Base-by-base conservation (phyloP, 2,888 invertebrate genomes). In the Chloroclysta siterata region DNA sequence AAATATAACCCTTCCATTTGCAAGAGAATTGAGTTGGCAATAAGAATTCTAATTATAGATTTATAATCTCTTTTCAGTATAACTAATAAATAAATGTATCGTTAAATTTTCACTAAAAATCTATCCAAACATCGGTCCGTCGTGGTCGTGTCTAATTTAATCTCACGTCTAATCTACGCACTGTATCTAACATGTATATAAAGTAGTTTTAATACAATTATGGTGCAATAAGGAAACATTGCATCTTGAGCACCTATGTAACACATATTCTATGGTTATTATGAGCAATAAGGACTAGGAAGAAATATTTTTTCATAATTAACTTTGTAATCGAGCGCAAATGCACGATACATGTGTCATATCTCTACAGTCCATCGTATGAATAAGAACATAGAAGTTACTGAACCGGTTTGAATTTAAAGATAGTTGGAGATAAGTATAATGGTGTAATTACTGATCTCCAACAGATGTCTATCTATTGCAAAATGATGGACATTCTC, bases 221-320 rank as follows among this genome's bases (percentile, higher is more conserved):
- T 68, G 62, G 60, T 51, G 69, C 66, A 65, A 72, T 71, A 66
- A 72, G 70, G 72, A 71, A 72, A 71, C 51, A 69, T 50, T 54
- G 47, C 64, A 60, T 69, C 67, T 67, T 58, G 48, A 36, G 46
- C 58, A 47, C 22, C 55, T 36, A 33, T 46, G 17, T 55, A 22
- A 22, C 22, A 15, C 42, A 36, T 55, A 39, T 61, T 65, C 52
- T 64, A 66, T 60, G 55, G 65, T 60, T 67, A 67, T 65, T 68
- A 66, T 60, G 59, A 64, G 59, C 55, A 55, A 60, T 64, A 66
- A 50, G 33, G 42, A 71, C 61, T 44, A 69, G 69, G 67, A 69
- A 67, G 63, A 62, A 55, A 47, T 14, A 55, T 60, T 52, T 63
- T 63, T 66, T 66, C 54, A 46, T 60, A 63, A 65, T 60, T 53